Percentiles rank a stretch among this genome's conserved stretches.
phyloP scores from a whole-genome alignment of 2,888 invertebrate species.

The Dugesia japonica region DNA sequence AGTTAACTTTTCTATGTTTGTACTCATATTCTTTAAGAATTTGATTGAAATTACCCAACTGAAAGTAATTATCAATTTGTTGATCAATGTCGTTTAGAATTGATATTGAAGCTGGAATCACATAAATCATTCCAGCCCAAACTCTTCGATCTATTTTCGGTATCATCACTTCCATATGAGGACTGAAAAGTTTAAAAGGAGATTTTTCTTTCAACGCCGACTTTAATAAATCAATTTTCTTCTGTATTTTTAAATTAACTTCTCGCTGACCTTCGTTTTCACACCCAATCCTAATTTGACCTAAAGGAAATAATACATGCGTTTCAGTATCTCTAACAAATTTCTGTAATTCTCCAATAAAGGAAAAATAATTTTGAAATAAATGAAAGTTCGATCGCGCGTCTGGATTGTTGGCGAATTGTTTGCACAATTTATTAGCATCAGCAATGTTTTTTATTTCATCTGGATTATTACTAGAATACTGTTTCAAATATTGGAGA shows the following conservation, averaged over 20 bases:
- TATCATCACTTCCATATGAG: neutral
- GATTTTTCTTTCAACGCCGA: neutral
- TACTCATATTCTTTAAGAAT: neutral
- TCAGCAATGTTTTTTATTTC: neutral
- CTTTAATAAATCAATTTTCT: neutral
- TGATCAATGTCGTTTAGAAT: neutral
- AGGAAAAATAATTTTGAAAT: neutral
- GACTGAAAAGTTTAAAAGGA: neutral
- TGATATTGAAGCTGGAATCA: neutral
- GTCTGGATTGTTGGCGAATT: neutral
- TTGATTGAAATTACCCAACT: neutral
- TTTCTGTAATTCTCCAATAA: neutral
- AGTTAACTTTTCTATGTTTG: neutral
- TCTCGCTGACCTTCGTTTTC: slow-evolving; percentile 23
- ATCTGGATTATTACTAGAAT: neutral
- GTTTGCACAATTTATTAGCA: slow-evolving; percentile 10
- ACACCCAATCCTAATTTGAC: slow-evolving; percentile 12
- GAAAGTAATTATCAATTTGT: slow-evolving; percentile 9
- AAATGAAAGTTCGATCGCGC: neutral
- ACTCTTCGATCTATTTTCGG: neutral
- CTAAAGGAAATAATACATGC: slow-evolving; percentile 11
- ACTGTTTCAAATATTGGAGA: neutral
- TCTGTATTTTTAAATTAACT: slow-evolving; percentile 5
- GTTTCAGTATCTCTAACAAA: slow-evolving; percentile 17
- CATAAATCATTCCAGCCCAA: neutral